A percentile compares a stretch with the other conserved stretches of the same genome.
Conservation (phyloP, 2,113 vertebrate genomes). For the Centrocercus urophasianus region DNA sequence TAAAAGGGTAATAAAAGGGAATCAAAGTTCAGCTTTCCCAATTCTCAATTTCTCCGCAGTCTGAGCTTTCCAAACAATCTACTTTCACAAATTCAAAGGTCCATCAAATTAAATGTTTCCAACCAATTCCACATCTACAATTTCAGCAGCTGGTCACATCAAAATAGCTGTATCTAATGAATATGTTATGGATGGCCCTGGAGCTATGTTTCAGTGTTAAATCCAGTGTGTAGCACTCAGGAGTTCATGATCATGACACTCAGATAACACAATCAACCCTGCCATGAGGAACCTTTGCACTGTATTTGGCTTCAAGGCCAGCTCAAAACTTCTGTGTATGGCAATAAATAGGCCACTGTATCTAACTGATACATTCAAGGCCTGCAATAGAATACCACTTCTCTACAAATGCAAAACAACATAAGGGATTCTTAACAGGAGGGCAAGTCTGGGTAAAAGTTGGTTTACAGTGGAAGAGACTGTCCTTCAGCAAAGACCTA, state of each 20-base stretch:
- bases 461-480: neutral
- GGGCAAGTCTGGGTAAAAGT: neutral
- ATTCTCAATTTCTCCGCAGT: neutral
- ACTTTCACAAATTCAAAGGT: neutral
- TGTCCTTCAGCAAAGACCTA: neutral
- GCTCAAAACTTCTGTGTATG: neutral
- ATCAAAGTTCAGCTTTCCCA: neutral
- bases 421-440: neutral
- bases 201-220: neutral
- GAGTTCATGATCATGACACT: neutral
- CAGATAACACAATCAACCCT: neutral
- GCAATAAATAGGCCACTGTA: neutral
- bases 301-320: neutral
- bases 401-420: neutral
- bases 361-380: neutral
- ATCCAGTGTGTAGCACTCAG: neutral
- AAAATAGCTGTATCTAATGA: neutral
- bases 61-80: neutral
- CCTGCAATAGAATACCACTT: neutral
- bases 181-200: neutral
- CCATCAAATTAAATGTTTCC: neutral
- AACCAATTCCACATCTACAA: neutral
- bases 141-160: neutral
- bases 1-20: neutral
- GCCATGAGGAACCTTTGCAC: rapidly evolving